A percentile compares a stretch with the other conserved stretches of the same genome.
phyloP scores from a whole-genome alignment of 2,888 invertebrate species.

The Rhodophaea formosa region DNA sequence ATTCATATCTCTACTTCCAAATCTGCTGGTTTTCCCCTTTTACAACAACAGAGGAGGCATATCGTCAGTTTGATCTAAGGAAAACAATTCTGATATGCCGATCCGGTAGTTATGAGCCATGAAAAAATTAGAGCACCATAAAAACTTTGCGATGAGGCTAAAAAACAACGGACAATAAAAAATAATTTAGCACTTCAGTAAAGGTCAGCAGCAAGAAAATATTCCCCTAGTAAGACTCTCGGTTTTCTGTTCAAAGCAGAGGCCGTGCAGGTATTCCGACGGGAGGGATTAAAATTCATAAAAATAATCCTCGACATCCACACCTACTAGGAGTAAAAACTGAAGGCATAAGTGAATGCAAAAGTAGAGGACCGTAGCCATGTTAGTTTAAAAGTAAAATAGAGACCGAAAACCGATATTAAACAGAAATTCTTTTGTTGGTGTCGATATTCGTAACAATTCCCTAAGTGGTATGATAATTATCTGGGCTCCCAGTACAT shows the following conservation, averaged over 20 bases:
- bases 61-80: constrained; percentile 19
- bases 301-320: constrained; percentile 9
- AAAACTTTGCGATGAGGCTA: constrained; percentile 16
- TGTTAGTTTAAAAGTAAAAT: background rate
- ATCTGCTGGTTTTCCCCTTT: constrained; percentile 17
- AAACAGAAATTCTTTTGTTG: background rate
- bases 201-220: constrained; percentile 16
- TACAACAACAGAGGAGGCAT: constrained; percentile 6
- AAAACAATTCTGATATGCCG: constrained; percentile 12
- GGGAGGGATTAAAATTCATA: constrained; percentile 34
- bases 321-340: background rate
- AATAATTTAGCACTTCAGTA: constrained; percentile 22
- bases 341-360: background rate
- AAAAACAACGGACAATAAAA: constrained; percentile 24
- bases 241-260: constrained; percentile 12
- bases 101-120: constrained; percentile 25
- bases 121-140: constrained; percentile 27
- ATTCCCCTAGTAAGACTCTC: background rate
- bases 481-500: constrained; percentile 30
- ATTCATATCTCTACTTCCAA: constrained; percentile 11
- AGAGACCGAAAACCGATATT: background rate
- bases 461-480: constrained; percentile 4
- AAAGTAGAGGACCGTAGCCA: background rate
- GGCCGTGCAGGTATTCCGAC: constrained; percentile 38
- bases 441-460: constrained; percentile 19